phyloP scores from a whole-genome alignment of 1,140 invertebrate species.

The Acromyrmex charruanus region DNA sequence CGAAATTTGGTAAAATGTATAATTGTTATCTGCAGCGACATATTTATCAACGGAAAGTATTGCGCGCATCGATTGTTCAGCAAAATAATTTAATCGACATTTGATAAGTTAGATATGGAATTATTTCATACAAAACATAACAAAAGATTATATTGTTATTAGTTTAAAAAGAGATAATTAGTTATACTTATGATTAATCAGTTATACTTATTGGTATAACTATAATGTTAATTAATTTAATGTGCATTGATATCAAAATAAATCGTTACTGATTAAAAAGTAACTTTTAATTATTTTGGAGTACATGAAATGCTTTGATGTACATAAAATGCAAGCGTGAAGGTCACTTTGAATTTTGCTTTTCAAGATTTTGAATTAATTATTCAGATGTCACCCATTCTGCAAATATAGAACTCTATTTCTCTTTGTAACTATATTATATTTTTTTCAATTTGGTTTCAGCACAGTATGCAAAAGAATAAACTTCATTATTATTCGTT shows the following conservation, averaged over 20 bases:
- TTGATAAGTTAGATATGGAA: neutral
- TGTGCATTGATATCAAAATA: neutral
- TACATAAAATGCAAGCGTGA: neutral
- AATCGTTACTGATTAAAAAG: too few relatives aligned
- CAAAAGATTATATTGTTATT: neutral
- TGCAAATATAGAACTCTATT: neutral
- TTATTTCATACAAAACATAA: neutral
- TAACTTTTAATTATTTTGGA: too few relatives aligned
- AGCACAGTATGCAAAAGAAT: neutral
- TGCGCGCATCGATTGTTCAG: neutral
- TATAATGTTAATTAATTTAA: neutral
- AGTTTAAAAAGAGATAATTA: too few relatives aligned
- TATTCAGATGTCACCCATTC: neutral
- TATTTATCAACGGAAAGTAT: neutral
- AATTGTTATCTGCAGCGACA: neutral
- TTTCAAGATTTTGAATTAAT: slow-evolving; percentile 1
- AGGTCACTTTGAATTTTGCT: neutral
- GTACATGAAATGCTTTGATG: too few relatives aligned
- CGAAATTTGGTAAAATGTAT: neutral
- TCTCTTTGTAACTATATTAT: neutral
- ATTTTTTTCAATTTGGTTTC: neutral
- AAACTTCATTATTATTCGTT: neutral
- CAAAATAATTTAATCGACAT: neutral
- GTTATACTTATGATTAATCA: neutral
- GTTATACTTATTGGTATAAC: neutral